Evolutionary conservation across 2,888 invertebrate species (phyloP), one percentile per base, ranked within the genome.

Genomic region (Celastrina argiolus): DNA sequence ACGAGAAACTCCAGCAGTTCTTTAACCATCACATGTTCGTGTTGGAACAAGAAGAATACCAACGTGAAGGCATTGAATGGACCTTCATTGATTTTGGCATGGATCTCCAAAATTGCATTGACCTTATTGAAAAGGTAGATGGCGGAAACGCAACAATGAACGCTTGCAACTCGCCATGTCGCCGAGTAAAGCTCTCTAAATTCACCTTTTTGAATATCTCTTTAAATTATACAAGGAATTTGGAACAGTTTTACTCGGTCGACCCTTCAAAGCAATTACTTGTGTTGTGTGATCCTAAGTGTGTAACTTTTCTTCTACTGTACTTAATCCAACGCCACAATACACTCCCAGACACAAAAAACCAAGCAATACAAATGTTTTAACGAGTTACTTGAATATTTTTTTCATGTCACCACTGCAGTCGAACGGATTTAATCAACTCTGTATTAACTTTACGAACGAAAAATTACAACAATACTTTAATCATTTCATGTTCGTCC

Each of bases 11-110:
- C 82, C 98, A 98, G 93, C 98, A 98, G 92, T 98, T 98, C 95
- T 98, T 98, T 96, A 98, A 98, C 93, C 98, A 98, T 85, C 96
- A 98, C 94, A 98, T 98, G 98, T 98, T 98, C 92, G 97, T 98
- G 79, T 94, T 98, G 79, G 98, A 98, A 91, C 98, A 98, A 95
- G 98, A 98, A 89, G 98, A 98, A 87, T 98, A 98, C 93, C 96
- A 96, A 91, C 94, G 92, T 80, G 98, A 98, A 90, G 98, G 98
- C 84, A 98, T 98, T 92, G 94, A 97, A 84, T 98, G 98, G 98
- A 94, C 94, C 77, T 98, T 98, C 93, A 98, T 98, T 91, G 98
- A 98, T 94, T 98, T 98, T 91, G 98, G 98, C 90, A 97, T 98
- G 96, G 98, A 98, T 92, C 94, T 98, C 91, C 94, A 96, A 81